Conservation (phyloP, 2,888 invertebrate genomes). For the Luperina testacea region DNA sequence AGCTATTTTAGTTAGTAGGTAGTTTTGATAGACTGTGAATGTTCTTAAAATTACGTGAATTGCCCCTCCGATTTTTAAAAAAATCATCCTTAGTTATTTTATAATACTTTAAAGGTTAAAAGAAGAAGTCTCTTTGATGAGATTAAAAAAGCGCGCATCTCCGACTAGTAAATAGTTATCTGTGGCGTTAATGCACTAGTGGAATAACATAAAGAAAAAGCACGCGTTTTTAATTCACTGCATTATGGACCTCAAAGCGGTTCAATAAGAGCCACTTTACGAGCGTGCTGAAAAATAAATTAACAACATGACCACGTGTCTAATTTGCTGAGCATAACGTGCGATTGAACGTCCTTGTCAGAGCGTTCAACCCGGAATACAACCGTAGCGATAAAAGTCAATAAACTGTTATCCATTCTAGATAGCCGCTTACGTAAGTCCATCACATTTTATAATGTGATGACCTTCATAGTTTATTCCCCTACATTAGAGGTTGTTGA, state of each 20-base stretch:
- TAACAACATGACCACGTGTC: slow-evolving; percentile 65
- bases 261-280: no score
- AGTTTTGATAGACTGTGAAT: no score
- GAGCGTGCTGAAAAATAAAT: slow-evolving; percentile 31
- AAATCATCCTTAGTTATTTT: not conserved
- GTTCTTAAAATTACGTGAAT: no score
- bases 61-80: not conserved
- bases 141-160: no score
- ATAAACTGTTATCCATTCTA: slow-evolving; percentile 80
- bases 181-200: no score
- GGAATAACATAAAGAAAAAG: no score
- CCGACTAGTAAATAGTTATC: no score
- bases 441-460: slow-evolving; percentile 76
- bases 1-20: no score
- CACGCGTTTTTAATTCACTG: no score
- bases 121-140: no score
- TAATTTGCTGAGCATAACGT: slow-evolving; percentile 72
- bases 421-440: slow-evolving; percentile 81
- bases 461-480: slow-evolving; percentile 84
- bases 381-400: slow-evolving; percentile 76
- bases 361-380: slow-evolving; percentile 86
- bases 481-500: slow-evolving; percentile 68
- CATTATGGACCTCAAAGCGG: no score
- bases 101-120: no score
- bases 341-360: slow-evolving; percentile 84